Conservation (phyloP, 1,140 invertebrate species). For the Brachionus calyciflorus region DNA sequence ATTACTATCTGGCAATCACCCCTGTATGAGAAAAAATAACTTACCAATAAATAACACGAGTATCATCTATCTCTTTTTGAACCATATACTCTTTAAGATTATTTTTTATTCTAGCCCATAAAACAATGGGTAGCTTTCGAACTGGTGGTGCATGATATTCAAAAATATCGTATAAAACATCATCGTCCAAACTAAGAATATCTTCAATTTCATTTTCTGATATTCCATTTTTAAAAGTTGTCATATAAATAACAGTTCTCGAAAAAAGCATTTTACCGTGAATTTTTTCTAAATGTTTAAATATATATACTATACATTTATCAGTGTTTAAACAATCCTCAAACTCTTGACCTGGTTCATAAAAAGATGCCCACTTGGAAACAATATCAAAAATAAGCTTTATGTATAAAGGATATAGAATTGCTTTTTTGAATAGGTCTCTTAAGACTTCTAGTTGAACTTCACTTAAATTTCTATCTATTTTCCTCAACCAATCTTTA, state of each 20-base stretch:
- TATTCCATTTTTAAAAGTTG: slow-evolving; percentile 52
- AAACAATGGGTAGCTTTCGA: slow-evolving; percentile 58
- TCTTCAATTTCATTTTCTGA: slow-evolving; percentile 56
- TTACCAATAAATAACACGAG: slow-evolving; percentile 47
- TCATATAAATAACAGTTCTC: slow-evolving; percentile 74
- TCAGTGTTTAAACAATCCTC: neutral
- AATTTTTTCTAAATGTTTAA: slow-evolving; percentile 50
- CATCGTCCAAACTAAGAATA: slow-evolving; percentile 56
- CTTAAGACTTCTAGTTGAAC: slow-evolving; percentile 77
- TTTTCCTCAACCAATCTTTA: slow-evolving; percentile 49
- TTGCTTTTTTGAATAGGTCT: slow-evolving; percentile 71
- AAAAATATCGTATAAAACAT: slow-evolving; percentile 54
- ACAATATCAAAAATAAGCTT: slow-evolving; percentile 45
- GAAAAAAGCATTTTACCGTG: slow-evolving; percentile 52
- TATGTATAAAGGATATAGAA: slow-evolving; percentile 52
- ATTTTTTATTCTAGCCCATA: slow-evolving; percentile 69
- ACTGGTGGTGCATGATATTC: slow-evolving; percentile 48
- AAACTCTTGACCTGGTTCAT: neutral
- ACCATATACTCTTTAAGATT: slow-evolving; percentile 68
- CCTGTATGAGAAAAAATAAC: too few relatives aligned
- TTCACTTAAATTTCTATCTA: slow-evolving; percentile 49
- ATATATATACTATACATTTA: neutral
- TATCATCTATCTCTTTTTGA: slow-evolving; percentile 64
- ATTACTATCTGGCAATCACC: too few relatives aligned
- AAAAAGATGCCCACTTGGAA: slow-evolving; percentile 28